A percentile compares a stretch with the other conserved stretches of the same genome.
Evolutionary conservation across 2,113 vertebrate genomes (phyloP).

Genomic region (Phalacrocorax brasilianus): DNA sequence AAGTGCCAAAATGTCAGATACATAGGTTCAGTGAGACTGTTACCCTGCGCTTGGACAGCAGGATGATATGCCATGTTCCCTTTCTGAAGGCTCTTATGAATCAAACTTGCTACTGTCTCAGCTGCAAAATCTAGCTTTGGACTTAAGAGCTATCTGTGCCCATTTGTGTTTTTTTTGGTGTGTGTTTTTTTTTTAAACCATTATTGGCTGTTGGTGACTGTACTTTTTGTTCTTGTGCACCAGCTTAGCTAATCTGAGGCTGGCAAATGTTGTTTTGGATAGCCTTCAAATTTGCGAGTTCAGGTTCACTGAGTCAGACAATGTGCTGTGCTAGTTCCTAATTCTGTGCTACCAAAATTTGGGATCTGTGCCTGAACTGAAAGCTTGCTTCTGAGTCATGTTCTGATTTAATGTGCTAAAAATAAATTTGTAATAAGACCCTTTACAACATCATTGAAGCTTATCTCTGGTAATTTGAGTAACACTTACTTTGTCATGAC

Average conservation of each 20-base stretch:
- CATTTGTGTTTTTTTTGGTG: too few relatives aligned
- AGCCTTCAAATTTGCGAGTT: constrained; percentile 27
- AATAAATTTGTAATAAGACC: constrained; percentile 24
- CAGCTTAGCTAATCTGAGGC: constrained; percentile 14
- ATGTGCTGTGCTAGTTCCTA: constrained; percentile 9
- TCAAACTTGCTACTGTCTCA: not conserved
- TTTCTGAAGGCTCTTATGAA: not conserved
- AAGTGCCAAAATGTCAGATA: not conserved
- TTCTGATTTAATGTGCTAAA: constrained; percentile 44
- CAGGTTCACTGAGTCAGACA: constrained; percentile 20
- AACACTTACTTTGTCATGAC: not conserved
- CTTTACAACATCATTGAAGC: constrained; percentile 16
- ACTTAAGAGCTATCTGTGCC: not conserved
- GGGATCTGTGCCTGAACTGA: constrained; percentile 7
- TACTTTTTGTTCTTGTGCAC: constrained; percentile 16
- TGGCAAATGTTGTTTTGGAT: constrained; percentile 31
- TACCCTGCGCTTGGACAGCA: not conserved
- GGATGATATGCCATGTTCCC: not conserved
- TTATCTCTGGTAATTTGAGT: constrained; percentile 28
- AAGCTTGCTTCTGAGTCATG: constrained; percentile 32
- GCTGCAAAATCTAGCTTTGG: not conserved
- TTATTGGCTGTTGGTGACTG: not conserved
- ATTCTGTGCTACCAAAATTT: not conserved
- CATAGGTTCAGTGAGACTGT: not conserved
- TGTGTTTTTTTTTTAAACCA: not conserved